Conservation (phyloP, 2,888 invertebrate species). For the Archips crataeganus region DNA sequence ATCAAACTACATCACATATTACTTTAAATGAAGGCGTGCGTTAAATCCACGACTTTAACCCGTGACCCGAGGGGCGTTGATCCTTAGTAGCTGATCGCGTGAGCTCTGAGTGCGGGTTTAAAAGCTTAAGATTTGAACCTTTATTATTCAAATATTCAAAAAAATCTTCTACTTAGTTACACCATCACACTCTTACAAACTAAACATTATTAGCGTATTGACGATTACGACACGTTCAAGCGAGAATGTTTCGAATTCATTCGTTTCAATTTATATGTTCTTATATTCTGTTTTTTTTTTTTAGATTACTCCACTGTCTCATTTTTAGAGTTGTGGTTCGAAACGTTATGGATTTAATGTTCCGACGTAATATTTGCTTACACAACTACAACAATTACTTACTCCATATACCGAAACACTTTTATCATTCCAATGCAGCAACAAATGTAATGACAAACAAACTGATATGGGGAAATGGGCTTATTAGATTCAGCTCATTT, state of each 20-base stretch:
- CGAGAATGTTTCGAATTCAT: slow-evolving; percentile 27
- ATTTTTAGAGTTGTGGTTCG: not conserved
- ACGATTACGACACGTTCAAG: slow-evolving; percentile 26
- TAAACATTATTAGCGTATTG: slow-evolving; percentile 16
- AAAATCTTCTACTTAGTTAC: not conserved
- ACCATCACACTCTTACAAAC: not conserved
- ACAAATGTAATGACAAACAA: slow-evolving; percentile 1
- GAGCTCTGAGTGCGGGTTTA: slow-evolving; percentile 16
- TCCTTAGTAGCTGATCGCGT: slow-evolving; percentile 27
- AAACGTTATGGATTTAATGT: not conserved
- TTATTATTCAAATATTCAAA: slow-evolving; percentile 18
- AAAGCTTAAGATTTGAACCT: slow-evolving; percentile 8
- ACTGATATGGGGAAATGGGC: slow-evolving; percentile 3
- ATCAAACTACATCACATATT: slow-evolving; percentile 34
- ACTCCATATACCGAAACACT: not conserved
- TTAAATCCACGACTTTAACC: slow-evolving; percentile 35
- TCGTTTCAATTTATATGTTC: slow-evolving; percentile 19
- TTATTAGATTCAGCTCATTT: slow-evolving; percentile 34
- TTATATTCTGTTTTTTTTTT: not conserved
- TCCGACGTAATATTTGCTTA: not conserved
- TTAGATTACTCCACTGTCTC: too few relatives aligned
- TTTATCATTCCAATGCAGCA: slow-evolving; percentile 18
- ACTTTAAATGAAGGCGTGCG: slow-evolving; percentile 29
- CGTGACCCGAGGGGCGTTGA: slow-evolving; percentile 22
- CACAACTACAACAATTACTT: not conserved